Percentiles rank a stretch among this genome's conserved stretches.
Conservation (phyloP, 2,113 vertebrate species). For the Tragelaphus scriptus region DNA sequence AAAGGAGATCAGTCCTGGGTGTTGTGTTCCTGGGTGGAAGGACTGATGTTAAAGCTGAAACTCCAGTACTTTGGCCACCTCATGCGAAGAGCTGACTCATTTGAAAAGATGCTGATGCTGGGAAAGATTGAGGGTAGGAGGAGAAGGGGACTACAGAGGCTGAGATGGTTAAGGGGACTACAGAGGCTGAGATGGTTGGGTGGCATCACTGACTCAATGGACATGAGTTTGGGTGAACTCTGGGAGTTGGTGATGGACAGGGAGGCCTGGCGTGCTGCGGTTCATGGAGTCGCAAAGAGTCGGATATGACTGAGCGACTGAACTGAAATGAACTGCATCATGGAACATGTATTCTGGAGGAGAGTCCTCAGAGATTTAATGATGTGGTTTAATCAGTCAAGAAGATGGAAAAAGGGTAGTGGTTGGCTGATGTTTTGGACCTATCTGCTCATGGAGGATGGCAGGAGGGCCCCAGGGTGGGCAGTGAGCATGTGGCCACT, state of each 20-base stretch:
- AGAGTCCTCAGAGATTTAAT: not conserved
- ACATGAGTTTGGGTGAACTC: not conserved
- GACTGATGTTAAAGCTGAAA: too few relatives aligned
- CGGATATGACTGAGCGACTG: rapidly evolving
- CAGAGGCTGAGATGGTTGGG: too few relatives aligned
- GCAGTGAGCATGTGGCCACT: not conserved
- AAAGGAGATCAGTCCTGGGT: too few relatives aligned
- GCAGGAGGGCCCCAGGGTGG: not conserved
- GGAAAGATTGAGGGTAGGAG: too few relatives aligned
- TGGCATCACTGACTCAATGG: too few relatives aligned
- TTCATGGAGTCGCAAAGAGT: rapidly evolving
- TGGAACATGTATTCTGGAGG: not conserved
- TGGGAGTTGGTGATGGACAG: not conserved
- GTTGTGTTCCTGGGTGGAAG: too few relatives aligned
- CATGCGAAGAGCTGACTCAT: too few relatives aligned
- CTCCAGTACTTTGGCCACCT: too few relatives aligned
- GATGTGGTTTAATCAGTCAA: not conserved
- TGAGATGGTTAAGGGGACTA: too few relatives aligned
- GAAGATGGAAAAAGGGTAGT: not conserved
- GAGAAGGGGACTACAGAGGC: too few relatives aligned
- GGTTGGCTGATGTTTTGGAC: not conserved
- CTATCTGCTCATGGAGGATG: not conserved
- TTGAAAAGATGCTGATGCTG: too few relatives aligned
- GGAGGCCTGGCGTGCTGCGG: not conserved
- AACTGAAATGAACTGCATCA: not conserved